phyloP scores from a whole-genome alignment of 2,888 invertebrate genomes.

The Enchytraeus crypticus region DNA sequence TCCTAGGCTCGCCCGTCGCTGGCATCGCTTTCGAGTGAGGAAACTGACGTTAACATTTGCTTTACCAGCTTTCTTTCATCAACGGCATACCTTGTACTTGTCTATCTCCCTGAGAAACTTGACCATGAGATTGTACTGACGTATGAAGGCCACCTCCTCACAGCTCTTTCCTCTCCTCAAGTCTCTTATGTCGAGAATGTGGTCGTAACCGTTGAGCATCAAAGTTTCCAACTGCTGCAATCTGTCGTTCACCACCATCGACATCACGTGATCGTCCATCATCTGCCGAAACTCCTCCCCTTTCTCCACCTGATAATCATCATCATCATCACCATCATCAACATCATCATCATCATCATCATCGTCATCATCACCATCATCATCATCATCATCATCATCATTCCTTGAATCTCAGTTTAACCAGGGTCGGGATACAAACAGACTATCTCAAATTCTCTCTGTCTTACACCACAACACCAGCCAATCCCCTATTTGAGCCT shows the following conservation, averaged over 20 bases:
- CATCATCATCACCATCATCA: neutral
- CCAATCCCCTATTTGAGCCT: too few relatives aligned
- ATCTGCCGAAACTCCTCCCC: conserved; percentile 21
- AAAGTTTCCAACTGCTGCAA: conserved; percentile 32
- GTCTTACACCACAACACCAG: too few relatives aligned
- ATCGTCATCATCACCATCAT: neutral
- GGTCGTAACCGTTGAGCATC: conserved; percentile 40
- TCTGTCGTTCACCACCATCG: conserved; percentile 25
- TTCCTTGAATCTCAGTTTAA: too few relatives aligned
- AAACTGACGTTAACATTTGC: too few relatives aligned
- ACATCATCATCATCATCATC: neutral
- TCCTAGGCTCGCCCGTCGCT: too few relatives aligned
- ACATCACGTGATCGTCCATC: conserved; percentile 30
- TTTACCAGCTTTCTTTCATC: too few relatives aligned
- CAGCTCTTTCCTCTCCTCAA: conserved; percentile 26
- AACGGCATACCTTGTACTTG: conserved; percentile 40
- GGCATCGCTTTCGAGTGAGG: too few relatives aligned
- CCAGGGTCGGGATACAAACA: too few relatives aligned
- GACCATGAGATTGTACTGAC: conserved; percentile 34
- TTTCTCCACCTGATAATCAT: conserved; percentile 10
- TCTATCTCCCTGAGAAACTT: conserved; percentile 35
- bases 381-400: neutral
- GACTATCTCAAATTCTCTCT: too few relatives aligned
- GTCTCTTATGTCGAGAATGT: conserved; percentile 33
- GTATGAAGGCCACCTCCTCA: conserved; percentile 36